Evolutionary conservation across 2,888 invertebrate species (phyloP).

Genomic region (Conus canariensis): DNA sequence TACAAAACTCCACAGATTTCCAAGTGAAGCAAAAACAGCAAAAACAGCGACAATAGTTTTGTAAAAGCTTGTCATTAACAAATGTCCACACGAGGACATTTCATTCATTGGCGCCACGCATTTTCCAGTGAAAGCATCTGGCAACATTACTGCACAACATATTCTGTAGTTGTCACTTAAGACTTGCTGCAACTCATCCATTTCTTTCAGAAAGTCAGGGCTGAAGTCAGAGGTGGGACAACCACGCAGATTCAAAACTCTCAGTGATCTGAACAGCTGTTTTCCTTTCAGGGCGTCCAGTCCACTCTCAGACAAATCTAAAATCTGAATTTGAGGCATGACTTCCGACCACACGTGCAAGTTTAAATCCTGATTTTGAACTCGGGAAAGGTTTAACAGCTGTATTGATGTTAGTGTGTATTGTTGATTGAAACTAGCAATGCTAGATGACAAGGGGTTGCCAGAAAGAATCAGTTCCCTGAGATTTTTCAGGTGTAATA

Average conservation of each 20-base stretch:
- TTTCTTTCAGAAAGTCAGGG: background rate
- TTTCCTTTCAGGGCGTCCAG: background rate
- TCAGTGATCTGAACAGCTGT: background rate
- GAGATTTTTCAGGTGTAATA: background rate
- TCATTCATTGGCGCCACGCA: conserved; percentile 22
- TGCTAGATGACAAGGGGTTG: background rate
- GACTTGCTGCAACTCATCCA: background rate
- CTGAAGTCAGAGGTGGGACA: conserved; percentile 17
- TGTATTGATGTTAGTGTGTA: background rate
- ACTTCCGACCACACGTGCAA: background rate
- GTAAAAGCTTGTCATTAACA: background rate
- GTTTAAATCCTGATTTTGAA: background rate
- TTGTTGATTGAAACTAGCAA: background rate
- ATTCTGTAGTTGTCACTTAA: conserved; percentile 20
- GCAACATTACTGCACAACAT: conserved; percentile 5
- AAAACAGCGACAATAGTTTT: background rate
- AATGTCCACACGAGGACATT: conserved; percentile 35
- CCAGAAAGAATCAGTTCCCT: background rate
- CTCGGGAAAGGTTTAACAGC: background rate
- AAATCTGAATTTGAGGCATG: too few relatives aligned
- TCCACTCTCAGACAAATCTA: background rate
- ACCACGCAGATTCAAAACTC: background rate
- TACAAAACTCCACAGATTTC: background rate
- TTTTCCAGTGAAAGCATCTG: background rate
- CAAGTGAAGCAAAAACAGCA: background rate